Conservation (phyloP, 2,888 invertebrate genomes). For the Isotomurus palustris region DNA sequence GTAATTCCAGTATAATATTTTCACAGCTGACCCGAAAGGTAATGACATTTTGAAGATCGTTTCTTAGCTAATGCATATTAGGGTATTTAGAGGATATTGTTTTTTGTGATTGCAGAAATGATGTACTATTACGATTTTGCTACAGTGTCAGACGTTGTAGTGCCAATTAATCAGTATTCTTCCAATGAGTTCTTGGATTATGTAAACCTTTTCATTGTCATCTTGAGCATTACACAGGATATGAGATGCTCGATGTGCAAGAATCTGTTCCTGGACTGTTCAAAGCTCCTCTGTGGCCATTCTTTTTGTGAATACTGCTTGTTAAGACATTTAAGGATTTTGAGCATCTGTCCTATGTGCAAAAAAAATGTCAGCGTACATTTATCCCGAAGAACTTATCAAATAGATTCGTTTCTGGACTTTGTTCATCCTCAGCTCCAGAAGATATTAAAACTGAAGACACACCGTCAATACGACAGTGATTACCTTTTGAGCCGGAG, state of each 20-base stretch:
- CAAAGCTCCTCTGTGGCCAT: conserved; percentile 1
- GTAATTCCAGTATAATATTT: too few relatives aligned
- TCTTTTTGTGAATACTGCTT: conserved; percentile 7
- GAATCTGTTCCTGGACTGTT: background rate
- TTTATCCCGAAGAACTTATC: background rate
- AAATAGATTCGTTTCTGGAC: background rate
- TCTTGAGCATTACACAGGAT: background rate
- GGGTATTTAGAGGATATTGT: too few relatives aligned
- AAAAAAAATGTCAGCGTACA: background rate
- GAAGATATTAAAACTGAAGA: background rate
- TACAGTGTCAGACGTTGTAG: too few relatives aligned
- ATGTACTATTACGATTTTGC: too few relatives aligned
- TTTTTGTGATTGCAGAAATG: too few relatives aligned
- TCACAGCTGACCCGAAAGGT: too few relatives aligned
- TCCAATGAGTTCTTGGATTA: background rate
- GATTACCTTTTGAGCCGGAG: too few relatives aligned
- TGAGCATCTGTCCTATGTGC: background rate
- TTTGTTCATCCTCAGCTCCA: background rate
- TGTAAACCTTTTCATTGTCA: background rate
- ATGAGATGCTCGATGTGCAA: background rate
- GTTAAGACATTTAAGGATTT: background rate
- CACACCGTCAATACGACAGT: too few relatives aligned
- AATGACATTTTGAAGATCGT: too few relatives aligned
- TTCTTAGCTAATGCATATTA: too few relatives aligned
- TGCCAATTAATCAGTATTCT: too few relatives aligned